Base-by-base conservation (phyloP, 2,888 invertebrate genomes). In the Cheiracanthium punctorium region DNA sequence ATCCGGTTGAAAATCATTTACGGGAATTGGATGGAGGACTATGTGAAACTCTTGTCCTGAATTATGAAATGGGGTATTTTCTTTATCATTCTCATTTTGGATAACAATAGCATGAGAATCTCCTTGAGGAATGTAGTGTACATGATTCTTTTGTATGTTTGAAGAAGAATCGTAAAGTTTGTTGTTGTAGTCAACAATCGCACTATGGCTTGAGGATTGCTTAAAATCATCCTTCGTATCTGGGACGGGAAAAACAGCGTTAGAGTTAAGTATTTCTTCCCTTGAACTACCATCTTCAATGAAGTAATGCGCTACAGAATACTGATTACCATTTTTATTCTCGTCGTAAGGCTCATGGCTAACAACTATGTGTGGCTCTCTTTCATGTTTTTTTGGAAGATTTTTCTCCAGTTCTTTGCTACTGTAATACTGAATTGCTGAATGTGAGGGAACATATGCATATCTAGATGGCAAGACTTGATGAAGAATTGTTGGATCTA, bases 41-140 rank as follows among this genome's bases (percentile, higher is more conserved):
- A 84, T 84, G 28, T 79, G 84, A 12, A 84, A 20, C n/a, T 84
- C 84, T 30, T 73, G 84, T 33, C 33, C 69, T 12, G 20, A 33
- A 10, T 24, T 33, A 20, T 20, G 33, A 69, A 33, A 20, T 20
- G 58, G 58, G 4, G 58, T 7, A 58, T 20, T 2, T 24, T 24
- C 17, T 58, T 20, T 1, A 24, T 17, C 24, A 4, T 24, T 58
- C 24, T 58, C 58, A 5, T 58, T 17, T 12, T 24, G 20, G 4
- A 24, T 24, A 4, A 5, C 5, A 5, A 5, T 7, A 5, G 4
- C 24, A 1, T 20, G 5, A 1, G 20, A 7, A 12, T 48, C 17
- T 48, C 2, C 43, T 7, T 48, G 10, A 24, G 58, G 24, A 20
- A 58, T 1, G 12, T 58, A 58, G 7, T 58, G 58, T 5, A 58